Conservation (phyloP, 2,888 invertebrate species). For the Himalopsyche tibetana region DNA sequence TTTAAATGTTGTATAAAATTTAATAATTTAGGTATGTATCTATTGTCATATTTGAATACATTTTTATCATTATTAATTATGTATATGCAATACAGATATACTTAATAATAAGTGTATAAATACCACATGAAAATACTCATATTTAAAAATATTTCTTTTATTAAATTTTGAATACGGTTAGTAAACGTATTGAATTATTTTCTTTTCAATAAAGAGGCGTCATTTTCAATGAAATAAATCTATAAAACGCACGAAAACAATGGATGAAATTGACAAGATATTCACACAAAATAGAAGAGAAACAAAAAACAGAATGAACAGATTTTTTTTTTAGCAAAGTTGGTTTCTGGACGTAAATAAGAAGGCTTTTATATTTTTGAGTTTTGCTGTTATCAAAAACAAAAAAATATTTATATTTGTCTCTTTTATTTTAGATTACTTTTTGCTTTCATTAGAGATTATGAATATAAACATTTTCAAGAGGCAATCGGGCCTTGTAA, state of each 20-base stretch:
- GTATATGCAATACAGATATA: neutral
- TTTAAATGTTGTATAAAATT: neutral
- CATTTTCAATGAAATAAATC: neutral
- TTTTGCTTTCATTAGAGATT: no score
- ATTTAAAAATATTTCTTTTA: neutral
- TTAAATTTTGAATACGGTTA: neutral
- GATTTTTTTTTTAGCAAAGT: no score
- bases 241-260: neutral
- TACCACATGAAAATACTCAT: constrained; percentile 3
- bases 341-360: no score
- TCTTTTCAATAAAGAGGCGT: neutral
- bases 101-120: neutral
- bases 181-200: neutral
- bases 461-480: no score
- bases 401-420: no score
- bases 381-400: no score
- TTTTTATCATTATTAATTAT: neutral
- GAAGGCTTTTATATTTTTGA: no score
- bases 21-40: neutral
- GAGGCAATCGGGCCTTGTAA: no score
- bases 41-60: constrained; percentile 30
- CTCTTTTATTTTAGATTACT: no score
- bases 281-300: no score
- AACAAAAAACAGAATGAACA: no score
- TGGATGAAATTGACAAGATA: neutral